A percentile compares a stretch with the other conserved stretches of the same genome.
phyloP scores from a whole-genome alignment of 2,888 invertebrate genomes.

The Sthenelais limicola region DNA sequence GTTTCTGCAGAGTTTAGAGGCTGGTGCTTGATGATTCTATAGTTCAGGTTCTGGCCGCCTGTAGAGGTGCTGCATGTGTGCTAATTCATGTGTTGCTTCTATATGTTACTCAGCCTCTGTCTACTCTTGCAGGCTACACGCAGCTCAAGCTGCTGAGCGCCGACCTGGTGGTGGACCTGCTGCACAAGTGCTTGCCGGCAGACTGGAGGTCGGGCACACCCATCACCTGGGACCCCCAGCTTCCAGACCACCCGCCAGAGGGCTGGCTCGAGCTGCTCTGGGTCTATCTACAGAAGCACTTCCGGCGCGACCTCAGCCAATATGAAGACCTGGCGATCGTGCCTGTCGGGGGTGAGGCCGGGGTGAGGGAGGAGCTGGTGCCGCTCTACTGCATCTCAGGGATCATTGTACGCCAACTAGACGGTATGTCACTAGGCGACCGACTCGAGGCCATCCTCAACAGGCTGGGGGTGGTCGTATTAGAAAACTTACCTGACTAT shows the following conservation, averaged over 20 bases:
- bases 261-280: conserved; percentile 52
- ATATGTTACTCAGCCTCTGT: too few relatives aligned
- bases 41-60: too few relatives aligned
- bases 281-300: conserved; percentile 48
- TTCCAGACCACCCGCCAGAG: conserved; percentile 48
- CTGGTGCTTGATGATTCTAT: too few relatives aligned
- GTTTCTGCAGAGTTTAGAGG: too few relatives aligned
- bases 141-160: conserved; percentile 49
- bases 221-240: conserved; percentile 50
- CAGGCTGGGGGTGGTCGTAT: conserved; percentile 49
- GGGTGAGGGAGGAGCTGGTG: conserved; percentile 41
- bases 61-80: too few relatives aligned
- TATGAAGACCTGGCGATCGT: conserved; percentile 53
- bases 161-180: conserved; percentile 43
- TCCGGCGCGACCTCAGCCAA: conserved; percentile 45
- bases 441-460: conserved; percentile 46
- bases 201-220: conserved; percentile 45
- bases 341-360: conserved; percentile 38
- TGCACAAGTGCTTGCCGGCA: conserved; percentile 49
- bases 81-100: too few relatives aligned
- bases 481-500: conserved; percentile 51
- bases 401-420: conserved; percentile 44
- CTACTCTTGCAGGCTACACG: conserved; percentile 49
- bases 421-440: conserved; percentile 45
- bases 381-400: conserved; percentile 43